Percentiles rank a stretch among this genome's conserved stretches.
phyloP scores from a whole-genome alignment of 2,113 vertebrate genomes.

The Ellobius talpinus region DNA sequence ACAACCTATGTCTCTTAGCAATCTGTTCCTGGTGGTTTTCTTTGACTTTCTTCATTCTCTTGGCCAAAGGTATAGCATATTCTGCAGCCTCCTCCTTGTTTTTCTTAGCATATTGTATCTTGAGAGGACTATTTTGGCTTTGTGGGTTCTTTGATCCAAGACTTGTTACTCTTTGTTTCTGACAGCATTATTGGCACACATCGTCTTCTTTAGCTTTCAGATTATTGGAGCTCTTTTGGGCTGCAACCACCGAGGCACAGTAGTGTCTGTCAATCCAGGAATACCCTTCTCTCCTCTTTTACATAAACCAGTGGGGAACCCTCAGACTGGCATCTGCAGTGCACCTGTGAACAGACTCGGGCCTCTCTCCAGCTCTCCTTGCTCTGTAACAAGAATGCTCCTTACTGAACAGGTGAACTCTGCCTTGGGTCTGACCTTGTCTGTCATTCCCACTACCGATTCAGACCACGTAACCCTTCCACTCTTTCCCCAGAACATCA shows the following conservation, averaged over 20 bases:
- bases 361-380: not conserved
- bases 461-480: not conserved
- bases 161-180: not conserved
- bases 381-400: not conserved
- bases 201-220: not conserved
- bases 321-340: not conserved
- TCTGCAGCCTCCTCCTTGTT: not conserved
- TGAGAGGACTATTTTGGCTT: not conserved
- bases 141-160: not conserved
- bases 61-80: too few relatives aligned
- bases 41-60: not conserved
- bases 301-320: not conserved
- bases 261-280: not conserved
- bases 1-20: not conserved
- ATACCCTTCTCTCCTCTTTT: not conserved
- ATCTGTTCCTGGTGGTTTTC: not conserved
- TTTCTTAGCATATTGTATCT: not conserved
- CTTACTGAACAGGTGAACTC: too few relatives aligned
- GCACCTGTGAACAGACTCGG: not conserved
- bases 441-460: not conserved
- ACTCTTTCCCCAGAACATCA: not conserved
- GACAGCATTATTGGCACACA: not conserved
- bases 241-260: not conserved
- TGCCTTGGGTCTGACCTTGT: not conserved
- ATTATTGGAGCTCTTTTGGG: not conserved